Conservation (phyloP, 2,888 invertebrate genomes). For the Lasioglossum villosulum region DNA sequence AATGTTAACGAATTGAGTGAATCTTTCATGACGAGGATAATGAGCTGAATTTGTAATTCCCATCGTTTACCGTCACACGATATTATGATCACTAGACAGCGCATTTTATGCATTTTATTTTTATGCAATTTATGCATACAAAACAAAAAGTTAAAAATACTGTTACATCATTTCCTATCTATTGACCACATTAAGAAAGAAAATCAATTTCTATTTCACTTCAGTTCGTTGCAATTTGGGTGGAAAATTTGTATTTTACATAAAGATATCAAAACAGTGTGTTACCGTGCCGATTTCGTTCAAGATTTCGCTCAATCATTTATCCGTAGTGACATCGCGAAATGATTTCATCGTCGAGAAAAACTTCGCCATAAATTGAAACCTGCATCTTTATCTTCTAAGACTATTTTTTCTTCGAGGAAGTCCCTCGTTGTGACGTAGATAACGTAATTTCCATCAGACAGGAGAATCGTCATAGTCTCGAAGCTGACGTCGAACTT, state of each 20-base stretch:
- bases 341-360: conserved; percentile 16
- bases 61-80: background rate
- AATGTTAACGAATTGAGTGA: background rate
- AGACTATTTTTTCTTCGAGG: conserved; percentile 32
- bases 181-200: no score
- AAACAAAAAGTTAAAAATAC: no score
- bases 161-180: no score
- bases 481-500: conserved; percentile 17
- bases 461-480: conserved; percentile 16
- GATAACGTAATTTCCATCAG: conserved; percentile 16
- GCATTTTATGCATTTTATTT: no score
- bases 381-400: background rate
- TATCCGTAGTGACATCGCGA: background rate
- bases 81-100: background rate
- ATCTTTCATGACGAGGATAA: background rate
- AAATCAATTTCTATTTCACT: no score
- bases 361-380: conserved; percentile 1
- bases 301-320: background rate
- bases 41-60: background rate
- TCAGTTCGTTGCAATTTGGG: no score
- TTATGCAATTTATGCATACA: no score
- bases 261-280: background rate
- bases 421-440: conserved; percentile 45
- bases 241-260: no score
- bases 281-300: background rate